These are phyloP conservation scores for Coenonympha glycerion DNA, from an alignment of 2,888 invertebrate genomes.

Conservation along the genomic window DNA sequence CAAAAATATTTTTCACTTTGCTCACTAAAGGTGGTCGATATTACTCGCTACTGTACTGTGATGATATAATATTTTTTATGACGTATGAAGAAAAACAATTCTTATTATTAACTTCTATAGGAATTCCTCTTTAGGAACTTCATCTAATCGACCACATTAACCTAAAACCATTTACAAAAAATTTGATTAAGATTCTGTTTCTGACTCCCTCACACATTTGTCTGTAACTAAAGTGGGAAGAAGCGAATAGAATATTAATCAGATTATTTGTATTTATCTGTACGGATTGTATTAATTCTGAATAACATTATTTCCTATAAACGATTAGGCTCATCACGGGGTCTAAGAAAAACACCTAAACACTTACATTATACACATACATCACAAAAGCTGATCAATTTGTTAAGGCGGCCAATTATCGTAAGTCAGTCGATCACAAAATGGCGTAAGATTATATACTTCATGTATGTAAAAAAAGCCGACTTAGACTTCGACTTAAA, in stretches of 20 bases:
- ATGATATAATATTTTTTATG: neutral
- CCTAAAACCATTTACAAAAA: neutral
- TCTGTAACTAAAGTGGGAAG: too few species aligned
- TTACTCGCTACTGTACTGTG: slow-evolving; percentile 16
- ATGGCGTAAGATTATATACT: too few species aligned
- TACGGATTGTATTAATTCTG: too few species aligned
- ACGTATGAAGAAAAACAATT: neutral
- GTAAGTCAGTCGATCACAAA: too few species aligned
- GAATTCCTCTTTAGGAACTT: neutral
- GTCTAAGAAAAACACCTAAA: slow-evolving; percentile 30
- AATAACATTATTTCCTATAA: slow-evolving; percentile 27
- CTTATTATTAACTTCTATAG: neutral
- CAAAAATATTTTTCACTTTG: slow-evolving; percentile 33
- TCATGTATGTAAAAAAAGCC: too few species aligned
- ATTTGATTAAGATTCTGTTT: too few species aligned
- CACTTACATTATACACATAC: too few species aligned
- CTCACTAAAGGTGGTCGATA: slow-evolving; percentile 12
- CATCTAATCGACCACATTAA: slow-evolving; percentile 10
- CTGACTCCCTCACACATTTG: too few species aligned
- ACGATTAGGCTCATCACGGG: slow-evolving; percentile 44
- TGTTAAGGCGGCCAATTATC: slow-evolving; percentile 41
- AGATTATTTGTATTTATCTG: too few species aligned
- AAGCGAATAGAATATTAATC: too few species aligned
- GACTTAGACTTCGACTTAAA: too few species aligned
- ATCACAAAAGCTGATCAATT: slow-evolving; percentile 44